These are phyloP conservation scores for Furcifer pardalis DNA, from an alignment of 2,797 vertebrate species.

Conservation along the genomic window DNA sequence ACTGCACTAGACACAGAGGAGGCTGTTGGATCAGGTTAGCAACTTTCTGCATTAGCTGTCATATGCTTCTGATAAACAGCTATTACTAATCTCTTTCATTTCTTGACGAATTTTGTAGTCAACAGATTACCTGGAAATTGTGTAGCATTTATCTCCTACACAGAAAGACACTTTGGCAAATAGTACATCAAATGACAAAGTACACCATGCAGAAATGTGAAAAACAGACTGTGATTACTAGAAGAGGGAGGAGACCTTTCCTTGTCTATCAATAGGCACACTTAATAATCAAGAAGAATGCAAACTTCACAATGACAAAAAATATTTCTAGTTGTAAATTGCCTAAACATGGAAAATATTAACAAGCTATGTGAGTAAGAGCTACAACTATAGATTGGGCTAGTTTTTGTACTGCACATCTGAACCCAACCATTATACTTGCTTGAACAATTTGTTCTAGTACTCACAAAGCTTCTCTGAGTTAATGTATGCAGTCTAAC, in stretches of 20 bases:
- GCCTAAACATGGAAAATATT: background rate
- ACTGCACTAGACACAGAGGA: background rate
- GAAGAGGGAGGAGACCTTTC: background rate
- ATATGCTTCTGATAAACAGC: background rate
- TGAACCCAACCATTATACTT: background rate
- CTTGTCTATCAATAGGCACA: fast-evolving
- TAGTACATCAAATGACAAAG: background rate
- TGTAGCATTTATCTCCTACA: background rate
- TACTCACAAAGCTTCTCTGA: background rate
- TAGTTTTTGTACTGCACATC: background rate
- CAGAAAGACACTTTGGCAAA: background rate
- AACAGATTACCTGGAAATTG: background rate
- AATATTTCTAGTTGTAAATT: background rate
- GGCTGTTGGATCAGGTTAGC: background rate
- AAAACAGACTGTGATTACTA: background rate
- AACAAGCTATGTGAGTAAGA: background rate
- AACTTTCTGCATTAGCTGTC: background rate
- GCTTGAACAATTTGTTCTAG: background rate
- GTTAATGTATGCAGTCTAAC: background rate
- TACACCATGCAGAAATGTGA: background rate
- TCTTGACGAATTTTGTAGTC: background rate
- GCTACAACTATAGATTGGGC: background rate
- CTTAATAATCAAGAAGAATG: background rate
- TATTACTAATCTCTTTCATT: background rate
- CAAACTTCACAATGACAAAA: background rate